Base-by-base conservation (phyloP, 2,888 invertebrate genomes). In the Phlogophora meticulosa region DNA sequence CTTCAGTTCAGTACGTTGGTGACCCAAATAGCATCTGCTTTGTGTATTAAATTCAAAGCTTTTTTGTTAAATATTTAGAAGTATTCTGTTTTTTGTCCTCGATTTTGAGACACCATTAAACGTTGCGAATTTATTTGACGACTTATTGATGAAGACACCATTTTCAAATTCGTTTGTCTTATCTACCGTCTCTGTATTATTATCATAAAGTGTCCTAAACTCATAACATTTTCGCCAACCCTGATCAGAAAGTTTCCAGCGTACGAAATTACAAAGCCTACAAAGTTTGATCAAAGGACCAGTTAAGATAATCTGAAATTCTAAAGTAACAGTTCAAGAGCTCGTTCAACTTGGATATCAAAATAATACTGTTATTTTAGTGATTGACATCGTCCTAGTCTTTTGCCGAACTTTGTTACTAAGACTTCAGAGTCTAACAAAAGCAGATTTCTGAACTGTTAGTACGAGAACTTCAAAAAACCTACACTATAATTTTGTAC, bases 21-120 rank as follows among this genome's bases (percentile, higher is more conserved):
- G 82, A 73, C 71, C 73, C 59, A 73, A 77, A 80, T 78, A 78
- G 63, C 82, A 83, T 82, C 85, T 86, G 85, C 77, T 83, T 80
- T 81, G 68, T 74, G 53, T 66, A 79, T 86, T 66, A 56, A 68
- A 72, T 69, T 53, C 65, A 45, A 46, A 75, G 24, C 42, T 32
- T 78, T n/a, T 70, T 51, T 38, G 38, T 45, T 43, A 13, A 67
- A 49, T 48, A 57, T 57, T 53, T 15, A 49, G n/a, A n/a, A n/a
- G 36, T 40, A 11, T 34, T 17, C 7, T n/a, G 0, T 15, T 36
- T 24, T n/a, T 24, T 28, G 22, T n/a, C 24, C 7, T 22, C 28
- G 2, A 40, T 38, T 32, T 36, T 15, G 7, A 17, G 0, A 17
- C 9, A 22, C 13, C 10, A 7, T 10, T 46, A 4, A 17, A 42